Percentiles rank a stretch among this genome's conserved stretches.
phyloP scores from a whole-genome alignment of 2,888 invertebrate species.

The Branchinecta sandiegonensis region DNA sequence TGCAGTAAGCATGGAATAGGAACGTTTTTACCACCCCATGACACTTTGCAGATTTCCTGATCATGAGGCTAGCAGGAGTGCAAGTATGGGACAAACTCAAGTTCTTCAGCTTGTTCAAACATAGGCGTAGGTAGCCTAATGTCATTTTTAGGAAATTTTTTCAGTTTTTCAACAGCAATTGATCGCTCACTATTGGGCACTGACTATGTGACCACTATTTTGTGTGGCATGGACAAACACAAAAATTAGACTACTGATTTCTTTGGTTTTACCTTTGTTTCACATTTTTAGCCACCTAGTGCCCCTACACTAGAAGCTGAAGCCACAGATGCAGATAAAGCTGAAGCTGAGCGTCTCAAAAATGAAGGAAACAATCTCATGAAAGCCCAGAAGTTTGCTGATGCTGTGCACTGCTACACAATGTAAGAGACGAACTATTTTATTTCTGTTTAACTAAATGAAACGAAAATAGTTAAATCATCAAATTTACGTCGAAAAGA shows the following conservation, averaged over 20 bases:
- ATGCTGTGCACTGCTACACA: slow-evolving; percentile 69
- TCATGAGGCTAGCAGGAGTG: too few relatives aligned
- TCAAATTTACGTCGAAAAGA: background rate
- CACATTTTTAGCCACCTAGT: background rate
- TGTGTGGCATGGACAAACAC: too few relatives aligned
- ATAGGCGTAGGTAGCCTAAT: too few relatives aligned
- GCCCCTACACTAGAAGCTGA: slow-evolving; percentile 33
- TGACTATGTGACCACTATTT: too few relatives aligned
- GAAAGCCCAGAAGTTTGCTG: slow-evolving; percentile 61
- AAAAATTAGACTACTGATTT: too few relatives aligned
- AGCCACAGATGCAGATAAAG: slow-evolving; percentile 36
- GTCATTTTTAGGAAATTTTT: background rate
- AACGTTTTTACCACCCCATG: too few relatives aligned
- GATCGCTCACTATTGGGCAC: slow-evolving; percentile 23
- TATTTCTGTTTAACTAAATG: background rate
- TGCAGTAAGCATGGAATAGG: too few relatives aligned
- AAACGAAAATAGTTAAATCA: background rate
- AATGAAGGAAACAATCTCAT: slow-evolving; percentile 76
- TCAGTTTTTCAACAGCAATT: slow-evolving; percentile 24
- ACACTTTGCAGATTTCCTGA: too few relatives aligned
- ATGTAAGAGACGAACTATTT: slow-evolving; percentile 35
- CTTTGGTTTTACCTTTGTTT: too few relatives aligned
- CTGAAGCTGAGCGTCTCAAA: slow-evolving; percentile 67
- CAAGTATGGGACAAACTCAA: too few relatives aligned
- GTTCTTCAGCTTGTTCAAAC: too few relatives aligned